Evolutionary conservation across 2,113 vertebrate genomes (phyloP), one percentile per base, ranked within the genome.

Genomic region (Coptodon rendalli): DNA sequence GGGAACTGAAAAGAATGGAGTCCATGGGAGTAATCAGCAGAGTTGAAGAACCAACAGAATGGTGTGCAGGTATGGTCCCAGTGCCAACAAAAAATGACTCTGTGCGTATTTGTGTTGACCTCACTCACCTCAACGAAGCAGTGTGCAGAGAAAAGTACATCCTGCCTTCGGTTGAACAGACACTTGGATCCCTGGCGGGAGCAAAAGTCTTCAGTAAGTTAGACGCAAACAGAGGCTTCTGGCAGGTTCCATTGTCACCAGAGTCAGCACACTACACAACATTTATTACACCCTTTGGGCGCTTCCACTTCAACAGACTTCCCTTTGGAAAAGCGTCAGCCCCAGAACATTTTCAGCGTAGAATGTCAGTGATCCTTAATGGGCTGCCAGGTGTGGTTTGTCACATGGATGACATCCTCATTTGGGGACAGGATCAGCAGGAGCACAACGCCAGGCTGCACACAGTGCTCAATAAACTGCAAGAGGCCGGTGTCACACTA

Each of bases 231-330:
- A 86, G 76, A 38, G 88, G 86, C 0, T 89, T 85, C 9, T 93
- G 87, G 89, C 85, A 86, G 6, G 76, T 93, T 10, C 80, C 76
- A 2, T 19, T 87, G 6, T 56, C 81, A 1, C 54, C 36, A 6
- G 80, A 86, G 27, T 89, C 76, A 9, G 57, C 81, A 1, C 12
- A 16, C 0, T 54, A 82, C 7, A 91, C 81, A 7, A 88, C 81
- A 0, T 93, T 93, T 45, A 90, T 88, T 16, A 88, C 82, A 1
- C 84, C 80, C 2, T 94, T 90, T 78, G 81, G 66, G 16, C 36
- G 4, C 83, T 2, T 90, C 17, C 16, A 19, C 16, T 84, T 84
- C 8, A 82, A 91, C 24, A 17, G 57, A 7, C 6, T 91, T 9
- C 59, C 31, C 5, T 90, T 89, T 5, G 61, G 82, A 8, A 86